Percentiles rank a stretch among this genome's conserved stretches.
Conservation (phyloP, 2,888 invertebrate species). For the Diploptera punctata region DNA sequence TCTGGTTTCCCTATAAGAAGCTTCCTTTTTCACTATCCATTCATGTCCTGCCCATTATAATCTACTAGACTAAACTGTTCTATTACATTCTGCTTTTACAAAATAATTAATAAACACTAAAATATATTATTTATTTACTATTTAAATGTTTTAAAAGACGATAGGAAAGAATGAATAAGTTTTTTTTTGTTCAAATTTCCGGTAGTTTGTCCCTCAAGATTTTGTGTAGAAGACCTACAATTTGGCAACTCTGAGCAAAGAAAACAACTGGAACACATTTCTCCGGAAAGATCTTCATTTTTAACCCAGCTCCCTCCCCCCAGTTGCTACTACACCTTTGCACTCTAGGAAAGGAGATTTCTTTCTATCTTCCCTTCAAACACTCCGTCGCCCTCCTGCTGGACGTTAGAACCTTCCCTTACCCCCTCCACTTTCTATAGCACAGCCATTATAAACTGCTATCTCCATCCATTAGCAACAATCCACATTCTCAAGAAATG, state of each 20-base stretch:
- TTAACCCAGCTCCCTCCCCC: background rate
- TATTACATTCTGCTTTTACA: too few relatives aligned
- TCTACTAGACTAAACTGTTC: too few relatives aligned
- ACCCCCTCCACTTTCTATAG: background rate
- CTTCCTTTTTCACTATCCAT: too few relatives aligned
- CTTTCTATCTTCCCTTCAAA: slow-evolving; percentile 1
- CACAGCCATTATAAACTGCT: background rate
- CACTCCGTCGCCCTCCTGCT: background rate
- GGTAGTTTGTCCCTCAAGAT: background rate
- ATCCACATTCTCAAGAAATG: background rate
- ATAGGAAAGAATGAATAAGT: background rate
- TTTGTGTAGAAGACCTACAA: background rate
- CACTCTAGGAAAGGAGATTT: background rate
- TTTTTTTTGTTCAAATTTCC: background rate
- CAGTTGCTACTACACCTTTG: background rate
- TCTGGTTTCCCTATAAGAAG: too few relatives aligned
- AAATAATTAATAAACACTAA: too few relatives aligned
- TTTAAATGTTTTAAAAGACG: too few relatives aligned
- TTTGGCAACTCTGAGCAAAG: slow-evolving; percentile 12
- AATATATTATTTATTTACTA: too few relatives aligned
- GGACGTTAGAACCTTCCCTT: background rate
- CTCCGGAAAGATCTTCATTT: slow-evolving; percentile 25
- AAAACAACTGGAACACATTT: background rate
- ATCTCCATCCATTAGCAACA: slow-evolving; percentile 3
- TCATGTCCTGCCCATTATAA: too few relatives aligned